phyloP scores from a whole-genome alignment of 1,140 invertebrate species.

The Steinernema feltiae region DNA sequence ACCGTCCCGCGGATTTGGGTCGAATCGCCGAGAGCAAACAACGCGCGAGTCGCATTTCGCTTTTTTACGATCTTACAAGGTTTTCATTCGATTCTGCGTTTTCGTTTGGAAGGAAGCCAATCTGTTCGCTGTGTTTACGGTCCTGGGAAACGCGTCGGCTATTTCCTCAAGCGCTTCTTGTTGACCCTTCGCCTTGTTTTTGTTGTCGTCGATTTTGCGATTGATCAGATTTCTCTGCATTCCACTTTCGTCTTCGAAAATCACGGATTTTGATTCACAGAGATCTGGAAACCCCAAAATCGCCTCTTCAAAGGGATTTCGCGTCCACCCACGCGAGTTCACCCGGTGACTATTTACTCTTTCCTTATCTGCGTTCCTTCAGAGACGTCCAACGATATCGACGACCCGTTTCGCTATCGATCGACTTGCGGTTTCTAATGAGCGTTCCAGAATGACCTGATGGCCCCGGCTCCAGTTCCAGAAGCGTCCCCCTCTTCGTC shows the following conservation, averaged over 20 bases:
- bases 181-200: too few relatives aligned
- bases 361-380: background rate
- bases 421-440: background rate
- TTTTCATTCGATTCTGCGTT: background rate
- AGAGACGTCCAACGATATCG: background rate
- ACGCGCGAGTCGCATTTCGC: background rate
- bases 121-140: background rate
- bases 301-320: too few relatives aligned
- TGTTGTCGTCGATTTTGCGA: too few relatives aligned
- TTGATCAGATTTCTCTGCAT: too few relatives aligned
- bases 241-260: too few relatives aligned
- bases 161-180: too few relatives aligned
- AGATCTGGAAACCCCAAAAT: too few relatives aligned
- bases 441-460: background rate
- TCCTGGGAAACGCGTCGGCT: too few relatives aligned
- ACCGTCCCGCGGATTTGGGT: background rate
- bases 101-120: background rate
- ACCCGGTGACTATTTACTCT: too few relatives aligned
- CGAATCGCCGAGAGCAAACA: background rate
- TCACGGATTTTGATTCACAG: too few relatives aligned
- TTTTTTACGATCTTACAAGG: background rate
- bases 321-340: too few relatives aligned
- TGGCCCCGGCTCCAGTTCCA: background rate
- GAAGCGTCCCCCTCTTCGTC: background rate
- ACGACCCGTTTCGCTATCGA: background rate